phyloP scores from a whole-genome alignment of 2,113 vertebrate genomes.

The Halichoerus grypus region DNA sequence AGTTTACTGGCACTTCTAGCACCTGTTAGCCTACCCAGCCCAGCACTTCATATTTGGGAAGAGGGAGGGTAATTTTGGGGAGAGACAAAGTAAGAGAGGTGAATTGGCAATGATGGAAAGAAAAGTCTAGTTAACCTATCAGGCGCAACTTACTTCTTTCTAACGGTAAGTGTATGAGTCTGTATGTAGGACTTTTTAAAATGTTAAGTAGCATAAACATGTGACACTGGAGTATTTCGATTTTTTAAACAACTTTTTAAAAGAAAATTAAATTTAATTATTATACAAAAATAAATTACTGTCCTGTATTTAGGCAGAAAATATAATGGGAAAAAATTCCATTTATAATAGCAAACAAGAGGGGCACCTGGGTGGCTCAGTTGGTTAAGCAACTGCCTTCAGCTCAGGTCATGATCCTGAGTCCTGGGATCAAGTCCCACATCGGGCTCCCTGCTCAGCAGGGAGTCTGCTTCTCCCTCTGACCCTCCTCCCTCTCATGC shows the following conservation, averaged over 20 bases:
- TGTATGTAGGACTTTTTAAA: neutral
- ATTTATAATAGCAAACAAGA: conserved; percentile 37
- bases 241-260: neutral
- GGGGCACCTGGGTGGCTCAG: no score
- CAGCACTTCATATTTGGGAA: neutral
- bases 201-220: neutral
- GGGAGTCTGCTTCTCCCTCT: no score
- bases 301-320: neutral
- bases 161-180: neutral
- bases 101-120: neutral
- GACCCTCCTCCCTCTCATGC: no score
- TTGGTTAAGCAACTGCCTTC: no score
- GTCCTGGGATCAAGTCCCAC: no score
- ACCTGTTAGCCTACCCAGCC: neutral
- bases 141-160: neutral
- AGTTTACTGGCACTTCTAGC: neutral
- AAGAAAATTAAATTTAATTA: conserved; percentile 7
- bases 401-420: no score
- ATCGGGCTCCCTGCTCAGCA: no score
- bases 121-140: neutral
- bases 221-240: neutral
- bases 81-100: neutral
- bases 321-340: conserved; percentile 35
- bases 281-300: conserved; percentile 18
- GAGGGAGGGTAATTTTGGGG: neutral